Conservation (phyloP, 2,888 invertebrate genomes). For the Epistrophe grossulariae region DNA sequence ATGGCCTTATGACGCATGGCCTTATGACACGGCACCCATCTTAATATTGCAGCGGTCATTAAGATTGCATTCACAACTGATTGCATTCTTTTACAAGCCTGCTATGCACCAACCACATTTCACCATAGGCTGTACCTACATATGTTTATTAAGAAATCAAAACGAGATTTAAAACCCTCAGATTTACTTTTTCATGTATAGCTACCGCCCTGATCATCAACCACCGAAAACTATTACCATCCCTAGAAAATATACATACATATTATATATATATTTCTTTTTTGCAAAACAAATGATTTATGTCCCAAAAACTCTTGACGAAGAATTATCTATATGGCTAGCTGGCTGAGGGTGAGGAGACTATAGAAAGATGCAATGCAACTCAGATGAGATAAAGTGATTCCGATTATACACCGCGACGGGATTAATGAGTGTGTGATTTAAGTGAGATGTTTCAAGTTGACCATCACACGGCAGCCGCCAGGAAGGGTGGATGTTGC, state of each 20-base stretch:
- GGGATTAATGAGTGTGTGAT: conserved; percentile 70
- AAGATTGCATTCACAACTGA: too few relatives aligned
- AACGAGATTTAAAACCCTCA: neutral
- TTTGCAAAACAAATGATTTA: conserved; percentile 58
- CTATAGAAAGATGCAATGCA: conserved; percentile 33
- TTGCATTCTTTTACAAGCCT: too few relatives aligned
- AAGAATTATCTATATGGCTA: neutral
- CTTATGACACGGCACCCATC: too few relatives aligned
- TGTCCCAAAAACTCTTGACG: conserved; percentile 42
- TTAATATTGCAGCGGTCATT: too few relatives aligned
- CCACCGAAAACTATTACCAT: conserved; percentile 28
- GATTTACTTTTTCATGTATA: neutral
- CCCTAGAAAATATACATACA: conserved; percentile 4
- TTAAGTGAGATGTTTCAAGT: conserved; percentile 68
- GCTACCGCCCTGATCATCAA: neutral
- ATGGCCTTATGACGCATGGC: too few relatives aligned
- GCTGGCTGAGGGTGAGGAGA: conserved; percentile 13
- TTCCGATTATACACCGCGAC: conserved; percentile 63
- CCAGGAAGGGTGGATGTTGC: neutral
- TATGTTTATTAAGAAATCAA: too few relatives aligned
- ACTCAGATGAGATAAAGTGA: conserved; percentile 48
- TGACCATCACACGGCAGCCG: conserved; percentile 36
- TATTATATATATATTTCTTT: too few relatives aligned
- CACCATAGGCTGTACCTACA: too few relatives aligned
- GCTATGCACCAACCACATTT: too few relatives aligned